phyloP scores from a whole-genome alignment of 2,888 invertebrate genomes.

The Leptinotarsa tumamoca region DNA sequence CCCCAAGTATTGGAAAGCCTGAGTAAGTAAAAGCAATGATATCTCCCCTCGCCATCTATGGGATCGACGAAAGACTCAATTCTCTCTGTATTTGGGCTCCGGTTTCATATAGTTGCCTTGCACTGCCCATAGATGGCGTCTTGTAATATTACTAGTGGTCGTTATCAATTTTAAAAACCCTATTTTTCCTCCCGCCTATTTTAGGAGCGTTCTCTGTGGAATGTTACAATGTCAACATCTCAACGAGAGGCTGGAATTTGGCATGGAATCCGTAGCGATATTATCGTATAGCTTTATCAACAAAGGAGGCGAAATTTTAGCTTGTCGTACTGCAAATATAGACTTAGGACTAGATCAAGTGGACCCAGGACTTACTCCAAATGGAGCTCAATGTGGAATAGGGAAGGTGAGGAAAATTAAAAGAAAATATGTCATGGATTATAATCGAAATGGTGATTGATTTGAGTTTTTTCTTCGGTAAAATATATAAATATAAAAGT shows the following conservation, averaged over 20 bases:
- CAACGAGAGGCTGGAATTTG: slow-evolving; percentile 93
- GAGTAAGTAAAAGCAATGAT: too few relatives aligned
- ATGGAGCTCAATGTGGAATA: slow-evolving; percentile 91
- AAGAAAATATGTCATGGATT: too few relatives aligned
- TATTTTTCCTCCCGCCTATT: slow-evolving; percentile 39
- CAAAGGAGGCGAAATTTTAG: slow-evolving; percentile 81
- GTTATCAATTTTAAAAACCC: background rate
- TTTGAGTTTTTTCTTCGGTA: too few relatives aligned
- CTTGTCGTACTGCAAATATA: slow-evolving; percentile 91
- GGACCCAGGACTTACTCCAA: slow-evolving; percentile 95
- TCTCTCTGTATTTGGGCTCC: too few relatives aligned
- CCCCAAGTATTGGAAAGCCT: too few relatives aligned
- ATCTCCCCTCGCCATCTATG: too few relatives aligned
- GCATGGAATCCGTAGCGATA: slow-evolving; percentile 90
- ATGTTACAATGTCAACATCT: slow-evolving; percentile 95
- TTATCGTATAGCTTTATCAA: slow-evolving; percentile 88
- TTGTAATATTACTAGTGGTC: background rate
- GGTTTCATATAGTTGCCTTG: too few relatives aligned
- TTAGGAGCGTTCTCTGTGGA: slow-evolving; percentile 84
- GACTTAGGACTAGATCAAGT: slow-evolving; percentile 90
- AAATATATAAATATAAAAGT: too few relatives aligned
- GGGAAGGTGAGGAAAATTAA: slow-evolving; percentile 73
- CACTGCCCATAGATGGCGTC: background rate
- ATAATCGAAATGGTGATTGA: too few relatives aligned
- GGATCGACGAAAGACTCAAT: too few relatives aligned